Evolutionary conservation across 2,797 vertebrate genomes (phyloP), one percentile per base, ranked within the genome.

Genomic region (Helicolenus hilgendorfi): DNA sequence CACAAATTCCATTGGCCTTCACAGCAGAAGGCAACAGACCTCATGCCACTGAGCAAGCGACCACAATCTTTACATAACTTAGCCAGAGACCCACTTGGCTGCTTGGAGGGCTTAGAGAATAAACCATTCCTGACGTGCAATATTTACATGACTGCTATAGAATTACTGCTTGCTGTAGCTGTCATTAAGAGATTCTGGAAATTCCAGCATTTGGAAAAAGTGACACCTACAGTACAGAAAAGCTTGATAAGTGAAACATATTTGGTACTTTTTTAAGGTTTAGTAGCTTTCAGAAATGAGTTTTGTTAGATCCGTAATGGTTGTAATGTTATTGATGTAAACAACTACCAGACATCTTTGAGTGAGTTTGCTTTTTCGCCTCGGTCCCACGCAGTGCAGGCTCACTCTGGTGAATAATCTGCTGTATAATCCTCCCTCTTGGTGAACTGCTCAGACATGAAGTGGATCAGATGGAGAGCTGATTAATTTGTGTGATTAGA

Each of bases 401-500:
- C 81, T 77, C 81, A 29, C 79, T 72, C 67, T 84, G 80, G 18
- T 65, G 70, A 89, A 74, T 94, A 94, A 96, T 94, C 94, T 92
- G 76, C 77, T 63, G 84, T 84, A 69, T 97, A 97, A 97, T 97
- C 96, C 96, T 75, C 75, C 86, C 85, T 94, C 84, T 58, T 76
- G 89, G 85, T 81, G 72, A 88, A 93, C 86, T 81, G 86, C 90
- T 94, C 92, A 94, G 95, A 95, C 93, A 81, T 93, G 89, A 89
- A 74, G 89, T 92, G 88, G 92, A 95, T 96, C 92, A 93, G 93
- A 94, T 87, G 88, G 65, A 93, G 95, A 96, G 91, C 96, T 96
- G 96, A 97, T 97, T 97, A 97, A 94, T 96, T 95, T 88, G 92
- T 65, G 87, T 90, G 96, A 97, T 97, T 96, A 97, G 88, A 63